A percentile compares a stretch with the other conserved stretches of the same genome.
Conservation (phyloP, 2,113 vertebrate species). For the Bettongia penicillata region DNA sequence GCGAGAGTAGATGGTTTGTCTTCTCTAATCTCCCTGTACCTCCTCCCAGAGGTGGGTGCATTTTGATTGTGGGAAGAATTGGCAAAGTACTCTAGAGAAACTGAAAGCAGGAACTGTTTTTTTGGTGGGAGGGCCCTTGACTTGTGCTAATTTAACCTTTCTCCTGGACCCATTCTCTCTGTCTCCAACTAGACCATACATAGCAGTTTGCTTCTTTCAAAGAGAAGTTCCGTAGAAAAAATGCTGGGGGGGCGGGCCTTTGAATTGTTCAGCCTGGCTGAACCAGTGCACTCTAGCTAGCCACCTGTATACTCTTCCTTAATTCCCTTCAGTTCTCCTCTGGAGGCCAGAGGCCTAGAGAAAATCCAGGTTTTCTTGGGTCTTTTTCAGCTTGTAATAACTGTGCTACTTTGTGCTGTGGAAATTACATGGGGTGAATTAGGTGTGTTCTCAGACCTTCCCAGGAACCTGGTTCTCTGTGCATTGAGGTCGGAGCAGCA, state of each 20-base stretch:
- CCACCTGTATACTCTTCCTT: constrained; percentile 6
- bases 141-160: too few relatives aligned
- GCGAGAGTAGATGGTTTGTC: background rate
- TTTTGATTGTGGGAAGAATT: background rate
- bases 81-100: background rate
- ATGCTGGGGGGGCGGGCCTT: constrained; percentile 56
- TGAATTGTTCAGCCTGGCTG: constrained; percentile 80
- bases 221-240: constrained; percentile 71
- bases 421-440: background rate
- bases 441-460: background rate
- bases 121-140: background rate
- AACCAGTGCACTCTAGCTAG: constrained; percentile 71
- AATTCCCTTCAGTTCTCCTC: constrained; percentile 63
- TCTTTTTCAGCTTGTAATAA: background rate
- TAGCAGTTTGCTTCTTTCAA: constrained; percentile 70
- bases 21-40: background rate
- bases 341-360: background rate
- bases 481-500: background rate
- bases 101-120: background rate
- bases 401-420: background rate
- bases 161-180: constrained; percentile 22
- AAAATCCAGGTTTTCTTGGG: background rate
- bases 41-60: background rate
- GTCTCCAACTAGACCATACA: constrained; percentile 60
- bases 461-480: background rate